These are phyloP conservation scores for Darevskia mixta DNA, from an alignment of 2,797 vertebrate species.

Conservation along the genomic window DNA sequence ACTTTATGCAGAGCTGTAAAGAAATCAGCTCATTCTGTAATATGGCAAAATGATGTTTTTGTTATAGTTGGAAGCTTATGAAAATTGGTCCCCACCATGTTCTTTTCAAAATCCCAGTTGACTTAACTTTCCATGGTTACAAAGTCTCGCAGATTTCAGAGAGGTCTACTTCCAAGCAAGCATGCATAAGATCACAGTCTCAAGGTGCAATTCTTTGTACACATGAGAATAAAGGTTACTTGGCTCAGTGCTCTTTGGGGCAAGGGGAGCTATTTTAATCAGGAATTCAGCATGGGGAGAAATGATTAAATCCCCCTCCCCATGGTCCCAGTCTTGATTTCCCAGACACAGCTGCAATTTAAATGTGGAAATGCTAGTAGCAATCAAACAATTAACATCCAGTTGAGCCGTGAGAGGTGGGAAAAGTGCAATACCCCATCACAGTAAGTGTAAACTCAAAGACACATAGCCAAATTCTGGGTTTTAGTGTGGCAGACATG, in stretches of 20 bases:
- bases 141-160: too few species aligned
- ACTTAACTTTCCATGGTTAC: background rate
- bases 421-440: background rate
- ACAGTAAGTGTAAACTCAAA: background rate
- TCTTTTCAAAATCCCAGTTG: background rate
- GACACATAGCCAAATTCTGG: too few species aligned
- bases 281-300: background rate
- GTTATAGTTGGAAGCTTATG: conserved; percentile 6
- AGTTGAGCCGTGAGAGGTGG: background rate
- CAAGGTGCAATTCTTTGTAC: background rate
- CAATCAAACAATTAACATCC: background rate
- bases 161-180: too few species aligned
- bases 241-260: too few species aligned
- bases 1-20: background rate
- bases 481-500: too few species aligned
- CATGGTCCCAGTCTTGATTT: background rate
- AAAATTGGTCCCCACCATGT: background rate
- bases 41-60: background rate
- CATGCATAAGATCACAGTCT: background rate
- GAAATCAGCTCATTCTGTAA: background rate
- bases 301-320: background rate
- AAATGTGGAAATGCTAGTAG: background rate
- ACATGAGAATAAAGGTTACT: background rate
- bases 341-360: background rate
- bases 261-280: too few species aligned